Evolutionary conservation across 2,797 vertebrate species (phyloP), one percentile per base, ranked within the genome.

Genomic region (Hippoglossus hippoglossus): DNA sequence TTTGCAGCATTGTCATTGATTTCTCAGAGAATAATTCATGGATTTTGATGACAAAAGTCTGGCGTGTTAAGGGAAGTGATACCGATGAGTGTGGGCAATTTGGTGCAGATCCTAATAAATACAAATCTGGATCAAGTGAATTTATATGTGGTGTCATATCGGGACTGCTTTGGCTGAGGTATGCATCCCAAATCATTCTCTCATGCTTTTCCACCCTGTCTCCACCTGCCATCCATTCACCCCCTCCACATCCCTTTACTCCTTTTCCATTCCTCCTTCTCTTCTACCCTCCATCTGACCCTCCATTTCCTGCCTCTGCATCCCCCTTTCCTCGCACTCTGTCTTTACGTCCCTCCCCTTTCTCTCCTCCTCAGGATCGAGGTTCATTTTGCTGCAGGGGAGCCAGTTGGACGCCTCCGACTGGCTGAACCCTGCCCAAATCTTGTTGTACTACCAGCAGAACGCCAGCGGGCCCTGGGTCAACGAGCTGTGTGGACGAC

Each of bases 361-460:
- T 19, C 47, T 56, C 71, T 57, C 92, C 54, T 95, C 89, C 61
- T 15, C 84, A 99, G 98, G 98, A 56, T 99, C 98, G 67, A 95
- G 97, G 80, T 99, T 99, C 86, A 97, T 99, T 83, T 87, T 99
- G 88, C 93, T 99, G 84, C 97, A 99, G 83, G 98, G 98, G 31
- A 99, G 96, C 88, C 98, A 99, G 89, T 83, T 99, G 91, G 97
- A 99, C 21, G 98, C 98, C 56, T 98, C 97, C 0, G 97, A 99
- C 86, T 99, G 98, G 98, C 91, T 99, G 85, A 99, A 99, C 83
- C 98, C 98, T 0, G 98, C 98, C 2, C 98, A 99, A 91, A 97
- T 99, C 50, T 53, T 97, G 67, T 87, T 99, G 67, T 99, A 97
- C 92, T 97, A 98, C 85, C 98, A 99, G 85, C 97, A 99, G 95